Percentiles rank a stretch among this genome's conserved stretches.
These are phyloP conservation scores for Eupithecia vulgata DNA, from an alignment of 2,888 invertebrate genomes.

Conservation along the genomic window DNA sequence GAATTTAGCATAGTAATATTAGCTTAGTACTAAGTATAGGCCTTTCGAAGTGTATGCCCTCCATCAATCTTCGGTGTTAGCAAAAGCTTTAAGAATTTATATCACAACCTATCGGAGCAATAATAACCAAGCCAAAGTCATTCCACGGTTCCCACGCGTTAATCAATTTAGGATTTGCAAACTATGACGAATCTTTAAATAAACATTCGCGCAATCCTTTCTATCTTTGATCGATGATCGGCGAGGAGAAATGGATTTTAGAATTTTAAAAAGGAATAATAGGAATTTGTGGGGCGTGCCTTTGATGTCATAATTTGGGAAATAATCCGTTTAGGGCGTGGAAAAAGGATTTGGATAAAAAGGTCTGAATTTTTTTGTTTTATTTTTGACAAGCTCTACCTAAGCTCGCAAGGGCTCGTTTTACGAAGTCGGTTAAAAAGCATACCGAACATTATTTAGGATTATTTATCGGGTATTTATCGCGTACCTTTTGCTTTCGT, in stretches of 20 bases:
- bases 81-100: not conserved
- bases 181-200: slow-evolving; percentile 75
- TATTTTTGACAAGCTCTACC: not conserved
- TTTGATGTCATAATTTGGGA: slow-evolving; percentile 29
- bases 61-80: not conserved
- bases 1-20: too few species aligned
- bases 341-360: not conserved
- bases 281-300: slow-evolving; percentile 23
- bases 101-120: not conserved
- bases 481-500: too few species aligned
- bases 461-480: too few species aligned
- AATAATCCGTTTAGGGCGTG: slow-evolving; percentile 20
- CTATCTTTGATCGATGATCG: slow-evolving; percentile 68
- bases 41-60: not conserved
- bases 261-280: slow-evolving; percentile 44
- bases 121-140: not conserved
- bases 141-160: slow-evolving; percentile 52
- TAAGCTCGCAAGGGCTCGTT: not conserved
- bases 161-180: slow-evolving; percentile 75
- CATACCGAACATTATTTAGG: too few species aligned
- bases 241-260: slow-evolving; percentile 24
- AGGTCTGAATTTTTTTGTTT: not conserved
- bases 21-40: too few species aligned
- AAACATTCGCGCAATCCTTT: slow-evolving; percentile 72
- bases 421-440: not conserved